Evolutionary conservation across 2,888 invertebrate species (phyloP), one percentile per base, ranked within the genome.

Genomic region (Euproctis similis): DNA sequence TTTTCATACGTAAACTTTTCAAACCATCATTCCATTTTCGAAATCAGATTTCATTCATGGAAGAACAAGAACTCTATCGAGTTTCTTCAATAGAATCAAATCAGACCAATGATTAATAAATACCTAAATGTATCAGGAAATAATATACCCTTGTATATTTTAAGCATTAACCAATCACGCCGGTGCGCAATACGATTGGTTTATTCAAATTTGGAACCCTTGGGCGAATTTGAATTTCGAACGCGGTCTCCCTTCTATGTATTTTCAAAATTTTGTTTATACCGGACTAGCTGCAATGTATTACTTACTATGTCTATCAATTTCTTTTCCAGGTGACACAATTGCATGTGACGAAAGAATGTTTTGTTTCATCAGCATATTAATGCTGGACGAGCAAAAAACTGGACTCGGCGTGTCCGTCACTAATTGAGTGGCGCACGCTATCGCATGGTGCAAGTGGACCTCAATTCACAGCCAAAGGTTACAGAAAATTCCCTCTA

Each of bases 371-470:
- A 69, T 68, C 61, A 69, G 68, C 65, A 64, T 70, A 73, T 69
- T 74, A 73, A 74, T 70, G 62, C 61, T 39, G 59, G 68, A 63
- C 59, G 67, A 49, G 71, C 70, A 78, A 80, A n/a, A 80, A 80
- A 76, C 67, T 63, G 61, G 62, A 59, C 59, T 41, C 68, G 54
- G 64, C 75, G 72, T 72, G 75, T 75, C 75, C 65, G 64, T 46
- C 53, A 50, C 71, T 82, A 81, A 82, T 82, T 78, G 81, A 72
- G 63, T 54, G 55, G 60, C 65, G 68, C 81, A 81, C 82, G 81
- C 80, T 63, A 78, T 73, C 53, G 66, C 58, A 58, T 60, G 64
- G 58, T 55, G 59, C 60, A 62, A 59, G 57, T 55, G 53, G 59
- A 53, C 58, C 55, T 62, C 38, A 39, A 45, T 39, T 39, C 41